Base-by-base conservation (phyloP, 2,888 invertebrate species). In the Pyrgus malvae region DNA sequence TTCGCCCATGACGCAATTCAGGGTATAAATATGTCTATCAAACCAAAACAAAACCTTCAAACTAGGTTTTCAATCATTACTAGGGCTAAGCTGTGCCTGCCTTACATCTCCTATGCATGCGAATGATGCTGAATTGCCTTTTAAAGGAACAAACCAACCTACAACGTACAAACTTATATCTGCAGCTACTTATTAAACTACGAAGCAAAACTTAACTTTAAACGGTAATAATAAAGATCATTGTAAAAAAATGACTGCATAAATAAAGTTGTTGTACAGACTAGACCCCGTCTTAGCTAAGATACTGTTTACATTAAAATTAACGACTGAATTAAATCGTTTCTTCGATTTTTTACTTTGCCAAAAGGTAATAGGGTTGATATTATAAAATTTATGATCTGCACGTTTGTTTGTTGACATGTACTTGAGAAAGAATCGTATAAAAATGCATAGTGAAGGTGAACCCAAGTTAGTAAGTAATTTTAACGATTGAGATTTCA, bases 11-110 rank as follows among this genome's bases (percentile, higher is more conserved):
- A 51, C 51, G 44, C 21, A 42, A 44, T 17, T 11, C 9, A 27
- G 50, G 27, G 37, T 44, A 53, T 51, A 51, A 44, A 44, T 37
- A 29, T 51, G 51, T 51, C 51, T 51, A 44, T 51, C 31, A 48
- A 51, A 51, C 44, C 59, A 48, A 56, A 62, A 64, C 63, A 61
- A 62, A 65, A 63, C 62, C 62, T 63, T 59, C 56, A 40, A 51
- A 53, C 60, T 56, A 59, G 60, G 55, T 49, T 59, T 59, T 63
- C 63, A 61, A 63, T 63, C 64, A 56, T 56, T 56, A 56, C 45
- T 40, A 54, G 45, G 50, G 46, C 49, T 50, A 56, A 46, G 25
- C 38, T 46, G 56, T 49, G 50, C 27, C 53, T 48, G 44, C 56
- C 50, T 56, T 50, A 56, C 56, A 56, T 56, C 49, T 56, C 56